Base-by-base conservation (phyloP, 2,888 invertebrate species). In the Patella pellucida region DNA sequence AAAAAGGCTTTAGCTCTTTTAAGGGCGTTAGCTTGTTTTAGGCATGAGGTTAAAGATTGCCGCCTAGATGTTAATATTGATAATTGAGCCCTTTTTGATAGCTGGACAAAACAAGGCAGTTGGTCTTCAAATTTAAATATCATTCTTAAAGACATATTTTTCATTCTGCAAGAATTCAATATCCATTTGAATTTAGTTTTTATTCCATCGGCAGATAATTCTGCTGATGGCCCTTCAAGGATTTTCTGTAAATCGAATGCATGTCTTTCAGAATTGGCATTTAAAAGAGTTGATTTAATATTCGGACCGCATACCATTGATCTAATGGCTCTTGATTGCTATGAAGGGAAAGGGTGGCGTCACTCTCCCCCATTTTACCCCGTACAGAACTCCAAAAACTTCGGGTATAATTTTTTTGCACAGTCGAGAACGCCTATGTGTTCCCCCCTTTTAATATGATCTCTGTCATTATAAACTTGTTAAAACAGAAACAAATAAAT, bases 351-450 rank as follows among this genome's bases (percentile, higher is more conserved):
- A n/a, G 1, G 16, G 16, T 56, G 2, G 19, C 16, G 56, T n/a
- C 56, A 56, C n/a, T n/a, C n/a, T n/a, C n/a, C n/a, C n/a, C n/a
- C 56, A 56, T n/a, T 56, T n/a, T 56, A 56, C 56, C 4, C 56
- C 56, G 16, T n/a, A 16, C 1, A 3, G 56, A 3, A n/a, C 56
- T 56, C 56, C 56, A 16, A n/a, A n/a, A 19, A n/a, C 56, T 7
- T 3, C 56, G 5, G 56, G 56, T 16, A n/a, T 5, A 56, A 56
- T 56, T 16, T 56, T 56, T 56, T 56, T 56, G 14, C 16, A 16
- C 16, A 56, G 16, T 5, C 11, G 56, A 56, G 19, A 56, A 56
- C 9, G 16, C n/a, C 19, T 56, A 56, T 56, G 19, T 56, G 4
- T 56, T n/a, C 9, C 56, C 56, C n/a, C 56, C 56, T 7, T 56